phyloP scores from a whole-genome alignment of 2,113 vertebrate genomes.

The Carassius auratus region DNA sequence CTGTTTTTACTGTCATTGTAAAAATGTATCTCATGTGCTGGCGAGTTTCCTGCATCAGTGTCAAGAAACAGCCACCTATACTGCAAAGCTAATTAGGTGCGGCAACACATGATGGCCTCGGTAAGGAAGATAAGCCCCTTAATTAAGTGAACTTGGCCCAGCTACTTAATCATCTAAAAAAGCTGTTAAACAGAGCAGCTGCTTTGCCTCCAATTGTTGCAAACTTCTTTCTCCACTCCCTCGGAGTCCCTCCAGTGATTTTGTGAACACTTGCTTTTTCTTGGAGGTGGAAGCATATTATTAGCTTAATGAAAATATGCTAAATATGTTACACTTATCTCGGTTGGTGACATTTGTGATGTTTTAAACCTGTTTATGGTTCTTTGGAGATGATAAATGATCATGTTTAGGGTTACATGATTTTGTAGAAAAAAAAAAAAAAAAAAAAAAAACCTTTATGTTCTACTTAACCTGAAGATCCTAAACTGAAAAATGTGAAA shows the following conservation, averaged over 20 bases:
- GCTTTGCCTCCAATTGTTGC: conserved; percentile 38
- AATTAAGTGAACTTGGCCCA: conserved; percentile 46
- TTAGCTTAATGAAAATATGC: background rate
- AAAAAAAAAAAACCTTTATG: too few species aligned
- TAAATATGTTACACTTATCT: background rate
- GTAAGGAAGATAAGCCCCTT: conserved; percentile 46
- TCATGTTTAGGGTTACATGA: too few species aligned
- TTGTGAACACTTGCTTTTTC: background rate
- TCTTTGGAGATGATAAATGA: too few species aligned
- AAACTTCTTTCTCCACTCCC: background rate
- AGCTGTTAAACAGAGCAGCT: conserved; percentile 30
- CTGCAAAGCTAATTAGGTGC: conserved; percentile 53
- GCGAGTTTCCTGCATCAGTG: conserved; percentile 34
- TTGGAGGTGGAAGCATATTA: background rate
- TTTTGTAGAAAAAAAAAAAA: too few species aligned
- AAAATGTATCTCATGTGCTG: conserved; percentile 37
- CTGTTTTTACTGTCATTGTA: conserved; percentile 4
- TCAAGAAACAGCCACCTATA: conserved; percentile 45
- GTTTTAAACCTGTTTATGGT: too few species aligned
- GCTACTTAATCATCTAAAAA: conserved; percentile 17
- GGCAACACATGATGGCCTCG: conserved; percentile 39
- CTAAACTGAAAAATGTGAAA: too few species aligned
- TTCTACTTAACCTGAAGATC: too few species aligned
- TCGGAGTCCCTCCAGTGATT: background rate
- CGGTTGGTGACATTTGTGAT: too few species aligned